phyloP scores from a whole-genome alignment of 2,888 invertebrate species.

The Sericinus montela region DNA sequence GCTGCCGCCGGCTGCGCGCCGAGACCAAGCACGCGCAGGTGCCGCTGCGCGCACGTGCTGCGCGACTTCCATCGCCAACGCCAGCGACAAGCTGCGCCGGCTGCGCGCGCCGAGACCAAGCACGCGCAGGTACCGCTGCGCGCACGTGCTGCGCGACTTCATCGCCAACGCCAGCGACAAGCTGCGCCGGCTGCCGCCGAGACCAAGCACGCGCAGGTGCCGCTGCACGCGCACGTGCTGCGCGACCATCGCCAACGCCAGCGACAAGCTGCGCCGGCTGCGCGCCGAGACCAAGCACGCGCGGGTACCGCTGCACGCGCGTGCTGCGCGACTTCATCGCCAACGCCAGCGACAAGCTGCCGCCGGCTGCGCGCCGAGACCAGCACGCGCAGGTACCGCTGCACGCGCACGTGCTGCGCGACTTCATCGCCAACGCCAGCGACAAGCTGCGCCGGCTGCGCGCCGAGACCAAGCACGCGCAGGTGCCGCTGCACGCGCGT shows the following conservation, averaged over 20 bases:
- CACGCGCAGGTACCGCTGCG: conserved; percentile 61
- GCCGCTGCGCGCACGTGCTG: conserved; percentile 57
- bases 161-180: conserved; percentile 91
- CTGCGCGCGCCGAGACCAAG: conserved; percentile 83
- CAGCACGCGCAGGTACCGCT: conserved; percentile 52
- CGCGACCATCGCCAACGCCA: conserved; percentile 90
- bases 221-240: conserved; percentile 80
- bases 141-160: conserved; percentile 84
- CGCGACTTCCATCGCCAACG: conserved; percentile 91
- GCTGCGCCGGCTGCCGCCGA: conserved; percentile 87
- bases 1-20: conserved; percentile 84
- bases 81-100: conserved; percentile 91
- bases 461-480: conserved; percentile 77
- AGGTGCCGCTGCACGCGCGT: too few species aligned
- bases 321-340: conserved; percentile 90
- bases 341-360: conserved; percentile 91
- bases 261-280: conserved; percentile 89
- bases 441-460: conserved; percentile 91
- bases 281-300: conserved; percentile 80
- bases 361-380: conserved; percentile 85
- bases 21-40: conserved; percentile 75
- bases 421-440: conserved; percentile 91
- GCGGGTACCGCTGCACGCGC: conserved; percentile 66
- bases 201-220: conserved; percentile 52
- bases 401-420: conserved; percentile 76